These are phyloP conservation scores for Vidua macroura DNA, from an alignment of 2,113 vertebrate species.

Conservation along the genomic window DNA sequence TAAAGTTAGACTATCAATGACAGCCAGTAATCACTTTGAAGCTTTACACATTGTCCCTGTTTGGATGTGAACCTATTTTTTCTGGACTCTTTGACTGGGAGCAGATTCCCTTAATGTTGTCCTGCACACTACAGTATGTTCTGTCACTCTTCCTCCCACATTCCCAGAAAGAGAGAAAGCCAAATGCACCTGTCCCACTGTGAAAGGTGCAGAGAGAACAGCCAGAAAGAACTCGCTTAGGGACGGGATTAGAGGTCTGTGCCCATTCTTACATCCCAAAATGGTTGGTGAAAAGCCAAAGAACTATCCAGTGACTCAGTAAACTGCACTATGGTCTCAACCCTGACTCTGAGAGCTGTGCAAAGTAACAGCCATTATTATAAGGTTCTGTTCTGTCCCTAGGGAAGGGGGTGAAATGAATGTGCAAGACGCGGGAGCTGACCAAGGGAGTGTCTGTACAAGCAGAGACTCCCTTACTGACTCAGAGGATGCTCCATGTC, in stretches of 20 bases:
- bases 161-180: not conserved
- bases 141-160: not conserved
- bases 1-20: not conserved
- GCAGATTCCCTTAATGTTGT: not conserved
- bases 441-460: not conserved
- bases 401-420: not conserved
- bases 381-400: not conserved
- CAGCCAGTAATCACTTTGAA: not conserved
- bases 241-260: not conserved
- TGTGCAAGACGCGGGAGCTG: not conserved
- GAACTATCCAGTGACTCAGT: not conserved
- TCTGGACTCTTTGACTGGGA: not conserved
- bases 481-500: not conserved
- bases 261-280: not conserved
- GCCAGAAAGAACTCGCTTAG: not conserved
- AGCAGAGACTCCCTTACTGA: not conserved
- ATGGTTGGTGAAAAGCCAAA: not conserved
- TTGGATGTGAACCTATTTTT: not conserved
- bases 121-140: not conserved
- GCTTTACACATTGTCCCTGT: not conserved
- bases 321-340: not conserved
- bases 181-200: not conserved
- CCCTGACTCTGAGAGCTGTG: not conserved
- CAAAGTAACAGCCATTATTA: not conserved
- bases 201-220: accelerated